Percentiles rank a stretch among this genome's conserved stretches.
Conservation (phyloP, 1,140 invertebrate genomes). For the Dreissena polymorpha region DNA sequence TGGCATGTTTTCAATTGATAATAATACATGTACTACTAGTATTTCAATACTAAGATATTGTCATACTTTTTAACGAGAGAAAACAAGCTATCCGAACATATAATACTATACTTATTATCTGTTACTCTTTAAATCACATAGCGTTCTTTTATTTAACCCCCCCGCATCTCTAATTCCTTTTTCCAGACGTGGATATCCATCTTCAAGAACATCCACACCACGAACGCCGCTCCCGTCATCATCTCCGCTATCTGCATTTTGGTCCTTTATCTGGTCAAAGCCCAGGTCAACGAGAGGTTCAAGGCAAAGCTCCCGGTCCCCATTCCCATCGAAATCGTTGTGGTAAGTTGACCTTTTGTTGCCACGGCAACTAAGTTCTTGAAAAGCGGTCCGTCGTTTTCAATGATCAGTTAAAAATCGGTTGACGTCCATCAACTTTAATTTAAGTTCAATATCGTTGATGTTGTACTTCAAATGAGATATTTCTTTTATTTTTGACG, state of each 20-base stretch:
- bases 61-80: too few relatives aligned
- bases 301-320: slow-evolving; percentile 79
- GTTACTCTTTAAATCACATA: too few relatives aligned
- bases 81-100: too few relatives aligned
- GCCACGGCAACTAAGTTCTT: slow-evolving; percentile 20
- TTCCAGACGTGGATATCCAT: slow-evolving; percentile 76
- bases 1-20: too few relatives aligned
- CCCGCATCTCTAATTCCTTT: too few relatives aligned
- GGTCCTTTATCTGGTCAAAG: slow-evolving; percentile 89
- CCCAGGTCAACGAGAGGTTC: slow-evolving; percentile 70
- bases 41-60: too few relatives aligned
- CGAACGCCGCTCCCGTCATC: slow-evolving; percentile 81
- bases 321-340: slow-evolving; percentile 74
- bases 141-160: neutral
- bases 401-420: too few relatives aligned
- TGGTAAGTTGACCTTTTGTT: slow-evolving; percentile 63
- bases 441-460: slow-evolving; percentile 2
- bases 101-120: too few relatives aligned
- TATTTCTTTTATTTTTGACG: too few relatives aligned
- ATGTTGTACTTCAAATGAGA: too few relatives aligned
- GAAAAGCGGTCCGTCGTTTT: neutral
- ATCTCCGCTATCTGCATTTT: slow-evolving; percentile 87
- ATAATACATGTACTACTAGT: too few relatives aligned
- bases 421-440: too few relatives aligned
- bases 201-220: slow-evolving; percentile 71